These are phyloP conservation scores for Colletes collaris DNA, from an alignment of 2,888 invertebrate species.

Conservation along the genomic window DNA sequence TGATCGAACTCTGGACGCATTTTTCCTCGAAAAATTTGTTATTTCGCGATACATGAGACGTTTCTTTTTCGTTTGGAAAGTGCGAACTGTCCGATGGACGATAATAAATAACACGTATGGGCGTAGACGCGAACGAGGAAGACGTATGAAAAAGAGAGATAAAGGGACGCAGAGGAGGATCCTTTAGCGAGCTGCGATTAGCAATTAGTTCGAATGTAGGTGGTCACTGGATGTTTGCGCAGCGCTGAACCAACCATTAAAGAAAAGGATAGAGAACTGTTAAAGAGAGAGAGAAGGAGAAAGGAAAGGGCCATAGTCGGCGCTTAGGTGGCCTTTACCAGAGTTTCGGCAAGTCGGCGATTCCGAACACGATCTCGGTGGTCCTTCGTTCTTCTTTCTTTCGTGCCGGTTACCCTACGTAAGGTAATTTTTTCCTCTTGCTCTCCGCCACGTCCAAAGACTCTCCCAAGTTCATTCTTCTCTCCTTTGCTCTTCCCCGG, in stretches of 20 bases:
- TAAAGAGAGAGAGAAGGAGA: neutral
- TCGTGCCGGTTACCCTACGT: slow-evolving; percentile 46
- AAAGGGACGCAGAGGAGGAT: slow-evolving; percentile 40
- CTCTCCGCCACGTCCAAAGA: slow-evolving; percentile 46
- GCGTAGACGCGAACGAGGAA: slow-evolving; percentile 21
- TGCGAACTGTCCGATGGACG: slow-evolving; percentile 8
- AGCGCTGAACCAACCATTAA: slow-evolving; percentile 70
- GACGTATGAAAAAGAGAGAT: slow-evolving; percentile 37
- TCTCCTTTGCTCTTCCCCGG: slow-evolving; percentile 68
- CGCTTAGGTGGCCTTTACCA: slow-evolving; percentile 66
- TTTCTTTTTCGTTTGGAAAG: neutral
- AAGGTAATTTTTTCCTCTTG: slow-evolving; percentile 65
- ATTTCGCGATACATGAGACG: too few relatives aligned
- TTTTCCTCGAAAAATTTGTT: too few relatives aligned
- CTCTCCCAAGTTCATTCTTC: slow-evolving; percentile 29
- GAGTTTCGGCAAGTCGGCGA: slow-evolving; percentile 64
- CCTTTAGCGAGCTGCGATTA: slow-evolving; percentile 68
- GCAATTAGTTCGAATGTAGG: slow-evolving; percentile 71
- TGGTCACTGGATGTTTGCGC: slow-evolving; percentile 71
- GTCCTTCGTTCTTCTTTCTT: slow-evolving; percentile 66
- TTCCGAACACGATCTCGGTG: slow-evolving; percentile 72
- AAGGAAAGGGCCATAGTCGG: slow-evolving; percentile 32
- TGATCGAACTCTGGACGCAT: too few relatives aligned
- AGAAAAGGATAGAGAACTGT: slow-evolving; percentile 41
- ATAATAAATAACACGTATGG: slow-evolving; percentile 10